These are phyloP conservation scores for Burhinus bistriatus DNA, from an alignment of 2,113 vertebrate species.

Conservation along the genomic window DNA sequence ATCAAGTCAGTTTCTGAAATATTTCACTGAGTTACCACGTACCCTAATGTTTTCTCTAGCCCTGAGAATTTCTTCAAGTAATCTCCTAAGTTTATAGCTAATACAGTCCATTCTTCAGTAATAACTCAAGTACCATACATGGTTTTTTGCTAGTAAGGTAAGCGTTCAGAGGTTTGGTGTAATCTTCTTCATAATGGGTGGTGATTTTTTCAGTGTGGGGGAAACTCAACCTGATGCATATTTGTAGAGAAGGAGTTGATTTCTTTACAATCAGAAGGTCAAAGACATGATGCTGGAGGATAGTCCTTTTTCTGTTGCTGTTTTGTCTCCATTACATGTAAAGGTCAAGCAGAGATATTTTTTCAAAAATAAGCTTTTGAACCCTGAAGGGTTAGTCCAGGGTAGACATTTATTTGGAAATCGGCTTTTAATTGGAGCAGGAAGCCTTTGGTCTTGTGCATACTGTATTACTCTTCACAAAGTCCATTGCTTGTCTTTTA, in stretches of 20 bases:
- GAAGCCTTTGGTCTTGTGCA: neutral
- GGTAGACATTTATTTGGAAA: neutral
- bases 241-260: neutral
- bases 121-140: neutral
- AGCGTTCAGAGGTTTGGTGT: neutral
- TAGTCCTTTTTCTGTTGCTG: neutral
- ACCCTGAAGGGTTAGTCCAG: neutral
- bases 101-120: neutral
- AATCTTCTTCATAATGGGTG: neutral
- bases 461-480: neutral
- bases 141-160: neutral
- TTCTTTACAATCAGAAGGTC: neutral
- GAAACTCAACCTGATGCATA: neutral
- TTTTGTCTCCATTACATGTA: neutral
- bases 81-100: neutral
- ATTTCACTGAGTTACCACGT: neutral
- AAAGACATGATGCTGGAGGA: neutral
- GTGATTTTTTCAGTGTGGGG: neutral
- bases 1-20: neutral
- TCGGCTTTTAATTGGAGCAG: neutral
- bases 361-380: neutral
- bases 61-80: neutral
- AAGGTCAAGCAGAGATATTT: neutral
- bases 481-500: neutral
- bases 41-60: neutral